Percentiles rank a stretch among this genome's conserved stretches.
These are phyloP conservation scores for Linepithema humile DNA, from an alignment of 1,140 invertebrate species.

Conservation along the genomic window DNA sequence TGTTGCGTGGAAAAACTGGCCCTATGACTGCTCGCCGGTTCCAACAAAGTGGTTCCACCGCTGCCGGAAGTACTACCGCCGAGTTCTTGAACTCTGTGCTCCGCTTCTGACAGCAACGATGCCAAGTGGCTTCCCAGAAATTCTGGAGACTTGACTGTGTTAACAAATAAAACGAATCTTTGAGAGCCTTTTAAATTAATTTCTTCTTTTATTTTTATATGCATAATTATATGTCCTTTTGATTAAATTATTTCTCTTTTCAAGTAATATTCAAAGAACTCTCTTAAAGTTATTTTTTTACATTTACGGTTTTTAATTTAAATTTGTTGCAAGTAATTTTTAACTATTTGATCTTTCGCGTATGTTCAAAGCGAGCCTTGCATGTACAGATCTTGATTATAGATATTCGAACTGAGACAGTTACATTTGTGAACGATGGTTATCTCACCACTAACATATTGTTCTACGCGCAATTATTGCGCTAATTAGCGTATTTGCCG, in stretches of 20 bases:
- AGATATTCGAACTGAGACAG: neutral
- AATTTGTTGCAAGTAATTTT: no score
- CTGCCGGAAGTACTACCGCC: constrained; percentile 83
- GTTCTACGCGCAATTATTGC: neutral
- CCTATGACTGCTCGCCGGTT: constrained; percentile 82
- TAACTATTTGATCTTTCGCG: no score
- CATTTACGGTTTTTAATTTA: no score
- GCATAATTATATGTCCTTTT: no score
- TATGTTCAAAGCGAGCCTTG: neutral
- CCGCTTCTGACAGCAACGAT: constrained; percentile 91
- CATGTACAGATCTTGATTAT: neutral
- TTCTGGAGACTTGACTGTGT: constrained; percentile 89
- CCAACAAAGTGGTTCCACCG: constrained; percentile 77
- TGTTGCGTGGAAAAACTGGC: constrained; percentile 84
- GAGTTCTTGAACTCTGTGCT: constrained; percentile 90
- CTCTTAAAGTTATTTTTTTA: no score
- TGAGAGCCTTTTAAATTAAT: no score
- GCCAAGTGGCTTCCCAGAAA: constrained; percentile 90
- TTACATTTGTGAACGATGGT: neutral
- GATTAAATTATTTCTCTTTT: no score
- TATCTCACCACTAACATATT: neutral
- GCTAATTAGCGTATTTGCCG: neutral
- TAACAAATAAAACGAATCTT: constrained; percentile 53
- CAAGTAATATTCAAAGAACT: no score
- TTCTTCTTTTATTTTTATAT: no score